Base-by-base conservation (phyloP, 2,113 vertebrate species). In the Gnathonemus echidnorhynchus region DNA sequence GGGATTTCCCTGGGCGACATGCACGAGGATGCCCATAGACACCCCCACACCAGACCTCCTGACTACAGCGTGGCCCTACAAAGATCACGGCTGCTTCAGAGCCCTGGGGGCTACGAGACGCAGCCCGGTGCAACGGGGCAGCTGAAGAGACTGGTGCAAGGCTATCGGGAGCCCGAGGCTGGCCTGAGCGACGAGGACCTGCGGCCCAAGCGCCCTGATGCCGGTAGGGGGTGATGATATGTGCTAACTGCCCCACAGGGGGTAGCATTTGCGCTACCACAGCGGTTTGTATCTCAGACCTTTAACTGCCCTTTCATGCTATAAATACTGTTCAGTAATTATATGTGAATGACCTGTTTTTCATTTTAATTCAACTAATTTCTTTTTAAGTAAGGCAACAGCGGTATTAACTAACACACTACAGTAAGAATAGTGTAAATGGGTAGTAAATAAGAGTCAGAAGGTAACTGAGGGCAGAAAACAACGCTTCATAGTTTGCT, bases 51-150 rank as follows among this genome's bases (percentile, higher is more conserved):
- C 93, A 97, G 96, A 93, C 98, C 98, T 92, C 98, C 98, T 1
- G 98, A 99, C 92, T 99, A 99, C 96, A 99, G 96, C 90, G 97
- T 99, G 96, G 98, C 98, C 89, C 94, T 99, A 94, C 98, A 98
- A 96, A 98, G 98, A 95, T 99, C 97, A 95, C 98, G 97, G 94
- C 97, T 99, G 95, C 94, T 98, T 91, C 94, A 95, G 92, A 95
- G 94, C 95, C 97, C 87, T 21, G 94, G 92, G 96, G 39, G 17
- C 15, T 39, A 24, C 42, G 95, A 90, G 74, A 91, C 93, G 94
- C 46, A 94, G 88, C 90, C 94, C 0, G 92, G 93, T 89, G 90
- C 95, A 92, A 95, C 94, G 94, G 94, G 95, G 3, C 95, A 97
- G 90, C 94, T 95, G 84, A 97, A 95, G 95, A 96, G 91, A 93